A percentile compares a stretch with the other conserved stretches of the same genome.
Evolutionary conservation across 2,888 invertebrate species (phyloP).

Genomic region (Onthophagus sagittarius): DNA sequence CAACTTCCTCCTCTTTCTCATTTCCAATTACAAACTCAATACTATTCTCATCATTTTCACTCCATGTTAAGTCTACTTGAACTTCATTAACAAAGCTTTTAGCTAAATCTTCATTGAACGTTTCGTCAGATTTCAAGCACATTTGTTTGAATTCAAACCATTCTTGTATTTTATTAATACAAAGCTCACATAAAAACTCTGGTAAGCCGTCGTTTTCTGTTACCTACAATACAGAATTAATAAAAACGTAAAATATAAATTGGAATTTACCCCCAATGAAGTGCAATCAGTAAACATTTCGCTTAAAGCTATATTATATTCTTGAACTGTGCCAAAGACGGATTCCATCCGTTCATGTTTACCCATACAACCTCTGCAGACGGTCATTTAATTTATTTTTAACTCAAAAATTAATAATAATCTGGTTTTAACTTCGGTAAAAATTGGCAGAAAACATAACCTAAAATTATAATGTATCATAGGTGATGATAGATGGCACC

Average conservation of each 20-base stretch:
- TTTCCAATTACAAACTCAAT: too few species aligned
- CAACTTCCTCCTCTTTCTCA: too few species aligned
- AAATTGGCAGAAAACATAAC: too few species aligned
- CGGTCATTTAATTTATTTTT: too few species aligned
- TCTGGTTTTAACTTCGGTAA: too few species aligned
- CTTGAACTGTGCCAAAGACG: neutral
- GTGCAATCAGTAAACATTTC: neutral
- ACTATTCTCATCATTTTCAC: too few species aligned
- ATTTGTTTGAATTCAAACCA: neutral
- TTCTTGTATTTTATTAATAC: neutral
- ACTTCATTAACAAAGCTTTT: neutral
- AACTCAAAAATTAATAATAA: too few species aligned
- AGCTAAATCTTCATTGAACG: neutral
- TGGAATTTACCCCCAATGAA: neutral
- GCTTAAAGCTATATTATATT: neutral
- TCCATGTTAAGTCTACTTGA: too few species aligned
- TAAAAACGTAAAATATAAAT: too few species aligned
- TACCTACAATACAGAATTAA: neutral
- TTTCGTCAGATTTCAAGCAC: neutral
- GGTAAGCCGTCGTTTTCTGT: neutral
- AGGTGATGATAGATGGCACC: too few species aligned
- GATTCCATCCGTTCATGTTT: neutral
- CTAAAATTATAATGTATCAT: too few species aligned
- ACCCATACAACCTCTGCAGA: neutral
- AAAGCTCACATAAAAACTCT: neutral